Percentiles rank a stretch among this genome's conserved stretches.
Conservation (phyloP, 2,113 vertebrate genomes). For the Falcunculus frontatus region DNA sequence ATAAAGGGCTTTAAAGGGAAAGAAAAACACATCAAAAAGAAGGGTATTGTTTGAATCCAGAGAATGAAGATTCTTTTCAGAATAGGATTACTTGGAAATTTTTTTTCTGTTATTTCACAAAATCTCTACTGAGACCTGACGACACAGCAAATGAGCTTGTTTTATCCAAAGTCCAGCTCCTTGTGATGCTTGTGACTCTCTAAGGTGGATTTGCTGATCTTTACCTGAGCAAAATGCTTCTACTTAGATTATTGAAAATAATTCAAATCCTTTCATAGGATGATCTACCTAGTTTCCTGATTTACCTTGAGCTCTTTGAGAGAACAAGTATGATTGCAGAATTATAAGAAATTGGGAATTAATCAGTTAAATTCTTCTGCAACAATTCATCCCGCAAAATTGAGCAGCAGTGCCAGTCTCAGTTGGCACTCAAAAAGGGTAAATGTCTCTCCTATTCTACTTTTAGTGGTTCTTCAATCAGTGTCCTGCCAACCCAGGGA, state of each 20-base stretch:
- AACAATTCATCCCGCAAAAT: neutral
- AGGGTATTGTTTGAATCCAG: neutral
- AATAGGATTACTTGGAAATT: neutral
- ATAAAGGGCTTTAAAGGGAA: neutral
- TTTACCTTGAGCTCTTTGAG: neutral
- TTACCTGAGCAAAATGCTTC: neutral
- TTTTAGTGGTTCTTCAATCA: neutral
- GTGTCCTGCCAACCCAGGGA: neutral
- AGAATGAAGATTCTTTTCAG: neutral
- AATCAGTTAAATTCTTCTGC: neutral
- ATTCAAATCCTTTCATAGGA: neutral
- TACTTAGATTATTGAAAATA: neutral
- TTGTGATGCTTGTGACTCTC: neutral
- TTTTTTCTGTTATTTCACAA: neutral
- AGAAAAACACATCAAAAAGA: neutral
- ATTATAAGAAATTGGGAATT: neutral
- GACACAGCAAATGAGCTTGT: neutral
- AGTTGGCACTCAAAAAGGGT: neutral
- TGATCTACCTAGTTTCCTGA: neutral
- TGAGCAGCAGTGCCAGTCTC: neutral
- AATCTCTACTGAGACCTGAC: neutral
- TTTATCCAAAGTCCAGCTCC: neutral
- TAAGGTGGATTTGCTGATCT: neutral
- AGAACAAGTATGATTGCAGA: neutral
- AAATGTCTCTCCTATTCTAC: neutral